Conservation (phyloP, 1,140 invertebrate genomes). For the Drosophila repletoides region DNA sequence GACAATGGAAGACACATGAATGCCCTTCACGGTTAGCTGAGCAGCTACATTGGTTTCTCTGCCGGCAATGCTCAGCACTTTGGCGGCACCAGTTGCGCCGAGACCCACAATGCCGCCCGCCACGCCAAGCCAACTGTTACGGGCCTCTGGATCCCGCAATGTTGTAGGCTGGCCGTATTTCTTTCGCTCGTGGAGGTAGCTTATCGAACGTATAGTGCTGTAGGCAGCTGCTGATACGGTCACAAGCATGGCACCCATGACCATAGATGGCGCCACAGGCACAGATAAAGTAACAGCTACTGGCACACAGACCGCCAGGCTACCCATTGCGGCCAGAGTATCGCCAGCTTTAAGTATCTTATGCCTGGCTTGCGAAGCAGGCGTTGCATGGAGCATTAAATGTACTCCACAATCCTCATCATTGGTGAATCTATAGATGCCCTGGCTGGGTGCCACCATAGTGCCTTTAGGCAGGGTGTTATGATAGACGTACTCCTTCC, state of each 20-base stretch:
- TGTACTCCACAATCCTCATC: slow-evolving; percentile 45
- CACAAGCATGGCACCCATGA: slow-evolving; percentile 56
- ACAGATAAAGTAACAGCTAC: slow-evolving; percentile 56
- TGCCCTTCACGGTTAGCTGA: slow-evolving; percentile 65
- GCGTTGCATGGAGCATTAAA: slow-evolving; percentile 52
- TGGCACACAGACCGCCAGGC: slow-evolving; percentile 56
- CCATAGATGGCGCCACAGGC: slow-evolving; percentile 52
- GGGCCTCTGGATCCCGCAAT: slow-evolving; percentile 56
- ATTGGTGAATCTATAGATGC: slow-evolving; percentile 46
- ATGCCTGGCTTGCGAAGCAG: slow-evolving; percentile 15
- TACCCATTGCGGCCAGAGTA: slow-evolving; percentile 53
- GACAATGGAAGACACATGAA: slow-evolving; percentile 67
- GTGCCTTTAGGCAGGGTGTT: slow-evolving; percentile 63
- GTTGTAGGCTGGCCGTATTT: slow-evolving; percentile 58
- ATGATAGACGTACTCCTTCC: slow-evolving; percentile 55
- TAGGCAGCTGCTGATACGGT: slow-evolving; percentile 57
- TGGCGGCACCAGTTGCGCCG: slow-evolving; percentile 63
- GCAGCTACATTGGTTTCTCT: slow-evolving; percentile 43
- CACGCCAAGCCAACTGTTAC: slow-evolving; percentile 70
- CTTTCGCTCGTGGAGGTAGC: slow-evolving; percentile 48
- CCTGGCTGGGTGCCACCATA: slow-evolving; percentile 70
- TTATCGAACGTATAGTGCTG: slow-evolving; percentile 52
- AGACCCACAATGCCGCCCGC: slow-evolving; percentile 71
- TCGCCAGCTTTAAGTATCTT: slow-evolving; percentile 53
- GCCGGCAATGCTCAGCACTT: slow-evolving; percentile 24